Percentiles rank a stretch among this genome's conserved stretches.
phyloP scores from a whole-genome alignment of 2,113 vertebrate species.

The Salminus brasiliensis region DNA sequence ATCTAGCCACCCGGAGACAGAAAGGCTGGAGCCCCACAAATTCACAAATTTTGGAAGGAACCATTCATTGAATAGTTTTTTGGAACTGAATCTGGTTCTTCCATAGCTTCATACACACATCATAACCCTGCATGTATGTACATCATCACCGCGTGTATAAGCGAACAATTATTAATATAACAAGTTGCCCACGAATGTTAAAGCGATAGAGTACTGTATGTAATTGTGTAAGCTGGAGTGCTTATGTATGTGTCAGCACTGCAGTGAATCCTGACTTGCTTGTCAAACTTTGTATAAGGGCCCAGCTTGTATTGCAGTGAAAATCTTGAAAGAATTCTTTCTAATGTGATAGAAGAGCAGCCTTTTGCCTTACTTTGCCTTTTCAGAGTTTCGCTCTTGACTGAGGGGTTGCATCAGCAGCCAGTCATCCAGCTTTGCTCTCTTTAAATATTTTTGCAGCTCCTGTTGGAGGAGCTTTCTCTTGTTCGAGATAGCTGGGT shows the following conservation, averaged over 20 bases:
- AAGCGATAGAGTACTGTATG: conserved; percentile 16
- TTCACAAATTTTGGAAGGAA: too few species aligned
- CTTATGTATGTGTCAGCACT: conserved; percentile 26
- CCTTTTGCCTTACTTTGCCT: conserved; percentile 11
- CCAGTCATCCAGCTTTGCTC: neutral
- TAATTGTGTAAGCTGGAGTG: neutral
- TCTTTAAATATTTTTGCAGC: conserved; percentile 35
- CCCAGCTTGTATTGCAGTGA: neutral
- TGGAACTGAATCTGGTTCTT: too few species aligned
- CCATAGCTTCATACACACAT: too few species aligned
- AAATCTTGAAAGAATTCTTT: conserved; percentile 10
- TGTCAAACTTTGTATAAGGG: conserved; percentile 1
- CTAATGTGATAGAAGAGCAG: neutral
- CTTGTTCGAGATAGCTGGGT: conserved; percentile 12
- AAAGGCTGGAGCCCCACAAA: too few species aligned
- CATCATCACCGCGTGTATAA: too few species aligned
- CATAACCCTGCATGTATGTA: too few species aligned
- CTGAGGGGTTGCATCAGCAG: conserved; percentile 45
- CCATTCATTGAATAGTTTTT: too few species aligned
- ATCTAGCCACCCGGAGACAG: too few species aligned
- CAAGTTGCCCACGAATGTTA: neutral
- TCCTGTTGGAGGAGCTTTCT: conserved; percentile 10
- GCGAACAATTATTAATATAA: neutral
- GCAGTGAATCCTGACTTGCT: neutral
- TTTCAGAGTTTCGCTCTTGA: conserved; percentile 27